Conservation (phyloP, 2,888 invertebrate genomes). For the Eupithecia insigniata region DNA sequence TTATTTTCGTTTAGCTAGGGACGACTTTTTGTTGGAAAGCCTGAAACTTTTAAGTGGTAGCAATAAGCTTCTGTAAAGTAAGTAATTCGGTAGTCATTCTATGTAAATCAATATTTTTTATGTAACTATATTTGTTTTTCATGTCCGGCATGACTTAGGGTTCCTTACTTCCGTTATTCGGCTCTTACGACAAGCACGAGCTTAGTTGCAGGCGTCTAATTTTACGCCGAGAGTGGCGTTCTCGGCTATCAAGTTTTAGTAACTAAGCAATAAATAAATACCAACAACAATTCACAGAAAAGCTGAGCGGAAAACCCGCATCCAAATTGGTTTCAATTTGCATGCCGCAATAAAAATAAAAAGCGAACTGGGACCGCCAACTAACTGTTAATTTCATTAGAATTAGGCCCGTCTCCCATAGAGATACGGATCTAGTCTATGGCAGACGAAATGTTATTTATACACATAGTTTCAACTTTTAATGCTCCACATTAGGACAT, state of each 20-base stretch:
- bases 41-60: background rate
- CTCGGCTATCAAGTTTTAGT: background rate
- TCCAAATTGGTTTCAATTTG: slow-evolving; percentile 30
- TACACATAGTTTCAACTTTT: background rate
- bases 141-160: too few species aligned
- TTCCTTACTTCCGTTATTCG: background rate
- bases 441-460: background rate
- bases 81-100: too few species aligned
- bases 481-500: background rate
- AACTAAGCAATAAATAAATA: slow-evolving; percentile 12
- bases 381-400: slow-evolving; percentile 34
- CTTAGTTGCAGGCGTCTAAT: background rate
- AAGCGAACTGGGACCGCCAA: slow-evolving; percentile 24
- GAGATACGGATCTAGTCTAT: background rate
- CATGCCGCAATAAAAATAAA: slow-evolving; percentile 22
- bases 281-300: slow-evolving; percentile 1
- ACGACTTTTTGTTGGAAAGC: background rate
- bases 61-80: background rate
- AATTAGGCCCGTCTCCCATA: slow-evolving; percentile 30
- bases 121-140: background rate
- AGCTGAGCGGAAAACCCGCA: slow-evolving; percentile 16
- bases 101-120: too few species aligned
- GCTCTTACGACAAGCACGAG: background rate
- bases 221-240: too few species aligned
- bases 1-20: background rate